Conservation (phyloP, 2,797 vertebrate genomes). For the Pogoniulus pusillus region DNA sequence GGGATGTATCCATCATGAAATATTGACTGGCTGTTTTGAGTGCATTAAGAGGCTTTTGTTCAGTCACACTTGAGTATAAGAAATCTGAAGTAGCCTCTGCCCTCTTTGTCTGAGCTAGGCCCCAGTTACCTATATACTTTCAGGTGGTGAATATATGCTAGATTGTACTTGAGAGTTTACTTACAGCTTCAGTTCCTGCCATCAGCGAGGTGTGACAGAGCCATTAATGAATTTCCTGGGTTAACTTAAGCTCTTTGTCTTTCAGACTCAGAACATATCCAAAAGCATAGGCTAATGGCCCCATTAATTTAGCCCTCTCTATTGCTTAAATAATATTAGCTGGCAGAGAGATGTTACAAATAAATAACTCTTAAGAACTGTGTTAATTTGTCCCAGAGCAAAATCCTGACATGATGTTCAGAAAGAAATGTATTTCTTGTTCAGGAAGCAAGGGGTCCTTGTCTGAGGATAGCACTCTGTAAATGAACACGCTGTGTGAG, state of each 20-base stretch:
- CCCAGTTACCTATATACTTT: not conserved
- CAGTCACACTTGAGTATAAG: not conserved
- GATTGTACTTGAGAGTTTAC: not conserved
- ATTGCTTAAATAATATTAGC: not conserved
- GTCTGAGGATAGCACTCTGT: not conserved
- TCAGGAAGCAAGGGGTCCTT: not conserved
- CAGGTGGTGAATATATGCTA: not conserved
- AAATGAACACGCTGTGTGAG: rapidly evolving
- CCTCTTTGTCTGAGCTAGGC: not conserved
- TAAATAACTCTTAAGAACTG: not conserved
- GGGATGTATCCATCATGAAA: not conserved
- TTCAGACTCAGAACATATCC: not conserved
- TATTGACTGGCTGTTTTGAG: not conserved
- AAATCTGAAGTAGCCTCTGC: not conserved
- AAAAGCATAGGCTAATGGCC: not conserved
- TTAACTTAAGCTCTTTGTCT: not conserved
- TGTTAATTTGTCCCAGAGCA: not conserved
- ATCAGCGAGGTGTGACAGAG: not conserved
- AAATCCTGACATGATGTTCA: not conserved
- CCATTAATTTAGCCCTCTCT: not conserved
- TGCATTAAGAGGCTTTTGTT: not conserved
- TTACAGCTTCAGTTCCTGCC: not conserved
- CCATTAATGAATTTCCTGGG: not conserved
- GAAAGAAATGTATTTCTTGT: not conserved
- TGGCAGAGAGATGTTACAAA: not conserved